Conservation (phyloP, 2,797 vertebrate species). For the Scolopax bukidnonensis region DNA sequence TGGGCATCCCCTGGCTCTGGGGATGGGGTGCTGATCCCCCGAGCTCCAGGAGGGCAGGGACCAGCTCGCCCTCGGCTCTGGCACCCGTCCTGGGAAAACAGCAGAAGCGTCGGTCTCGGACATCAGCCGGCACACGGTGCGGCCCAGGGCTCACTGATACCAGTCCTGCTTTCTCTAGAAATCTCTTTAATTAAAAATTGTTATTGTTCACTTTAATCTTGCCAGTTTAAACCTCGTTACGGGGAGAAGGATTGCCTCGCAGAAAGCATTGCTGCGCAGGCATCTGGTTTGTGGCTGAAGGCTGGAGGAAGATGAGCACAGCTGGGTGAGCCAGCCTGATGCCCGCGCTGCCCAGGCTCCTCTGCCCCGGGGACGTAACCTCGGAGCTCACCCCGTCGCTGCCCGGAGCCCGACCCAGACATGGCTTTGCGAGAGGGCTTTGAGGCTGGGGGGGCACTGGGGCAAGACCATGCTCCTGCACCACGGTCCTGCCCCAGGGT, state of each 20-base stretch:
- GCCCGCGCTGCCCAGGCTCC: background rate
- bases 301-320: background rate
- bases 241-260: background rate
- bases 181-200: background rate
- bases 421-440: background rate
- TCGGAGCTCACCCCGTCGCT: background rate
- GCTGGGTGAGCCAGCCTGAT: background rate
- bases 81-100: no score
- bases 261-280: background rate
- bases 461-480: fast-evolving
- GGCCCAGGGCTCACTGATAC: no score
- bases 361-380: fast-evolving
- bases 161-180: background rate
- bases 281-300: background rate
- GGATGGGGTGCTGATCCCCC: no score
- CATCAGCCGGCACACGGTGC: no score
- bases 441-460: fast-evolving
- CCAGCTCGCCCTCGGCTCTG: fast-evolving
- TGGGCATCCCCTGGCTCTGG: fast-evolving
- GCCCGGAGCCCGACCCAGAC: background rate
- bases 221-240: background rate
- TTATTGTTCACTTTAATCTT: background rate
- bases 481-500: fast-evolving
- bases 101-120: no score
- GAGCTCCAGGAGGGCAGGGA: background rate